Evolutionary conservation across 2,113 vertebrate species (phyloP).

Genomic region (Sigmodon hispidus): DNA sequence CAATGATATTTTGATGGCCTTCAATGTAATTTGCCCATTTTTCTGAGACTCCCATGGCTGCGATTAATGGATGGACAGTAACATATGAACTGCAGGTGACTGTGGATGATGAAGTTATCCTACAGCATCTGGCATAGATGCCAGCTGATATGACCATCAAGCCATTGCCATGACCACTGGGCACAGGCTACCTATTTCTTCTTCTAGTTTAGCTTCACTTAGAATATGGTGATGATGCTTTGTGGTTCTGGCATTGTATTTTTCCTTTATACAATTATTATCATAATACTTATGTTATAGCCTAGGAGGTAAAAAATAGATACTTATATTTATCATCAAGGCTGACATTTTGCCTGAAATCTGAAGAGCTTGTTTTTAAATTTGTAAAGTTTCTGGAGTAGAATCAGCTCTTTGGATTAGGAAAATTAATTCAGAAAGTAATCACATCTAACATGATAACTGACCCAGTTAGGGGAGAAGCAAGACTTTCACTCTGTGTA

Average conservation of each 20-base stretch:
- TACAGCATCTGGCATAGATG: background rate
- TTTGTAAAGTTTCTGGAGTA: background rate
- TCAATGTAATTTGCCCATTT: background rate
- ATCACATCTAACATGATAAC: background rate
- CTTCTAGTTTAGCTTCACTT: background rate
- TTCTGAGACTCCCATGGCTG: background rate
- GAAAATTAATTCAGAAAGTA: background rate
- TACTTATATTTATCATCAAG: background rate
- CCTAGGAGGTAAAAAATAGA: background rate
- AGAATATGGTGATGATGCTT: background rate
- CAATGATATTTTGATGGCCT: background rate
- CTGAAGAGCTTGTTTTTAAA: constrained; percentile 1
- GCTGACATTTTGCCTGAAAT: constrained; percentile 6
- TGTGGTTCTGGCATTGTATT: background rate
- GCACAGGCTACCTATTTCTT: background rate
- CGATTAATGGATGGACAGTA: background rate
- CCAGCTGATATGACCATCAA: background rate
- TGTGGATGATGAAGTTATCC: background rate
- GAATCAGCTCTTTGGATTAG: background rate
- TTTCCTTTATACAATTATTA: background rate
- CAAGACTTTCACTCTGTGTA: background rate
- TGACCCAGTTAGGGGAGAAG: background rate
- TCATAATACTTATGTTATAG: background rate
- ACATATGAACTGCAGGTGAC: background rate
- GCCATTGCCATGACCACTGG: background rate